Evolutionary conservation across 2,113 vertebrate genomes (phyloP).

Genomic region (Axis porcinus): DNA sequence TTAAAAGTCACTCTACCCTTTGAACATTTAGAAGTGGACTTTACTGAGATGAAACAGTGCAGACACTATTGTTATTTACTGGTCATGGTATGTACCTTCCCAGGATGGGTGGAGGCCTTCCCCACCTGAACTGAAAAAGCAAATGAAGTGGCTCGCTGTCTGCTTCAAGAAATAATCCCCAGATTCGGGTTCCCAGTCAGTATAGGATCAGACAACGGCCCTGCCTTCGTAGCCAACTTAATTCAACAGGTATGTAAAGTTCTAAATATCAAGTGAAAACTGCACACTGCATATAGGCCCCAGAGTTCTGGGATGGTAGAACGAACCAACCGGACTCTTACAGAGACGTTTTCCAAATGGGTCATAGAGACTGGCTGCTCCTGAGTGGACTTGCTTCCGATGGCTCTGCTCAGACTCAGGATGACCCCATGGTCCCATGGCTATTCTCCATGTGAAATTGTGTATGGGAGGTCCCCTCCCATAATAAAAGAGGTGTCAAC

Average conservation of each 20-base stretch:
- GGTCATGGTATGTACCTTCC: background rate
- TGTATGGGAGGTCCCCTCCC: too few relatives aligned
- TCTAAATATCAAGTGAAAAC: background rate
- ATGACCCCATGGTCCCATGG: too few relatives aligned
- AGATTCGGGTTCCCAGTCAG: background rate
- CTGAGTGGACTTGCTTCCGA: too few relatives aligned
- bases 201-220: too few relatives aligned
- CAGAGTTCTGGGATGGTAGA: background rate
- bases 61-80: background rate
- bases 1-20: background rate
- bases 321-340: background rate
- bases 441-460: too few relatives aligned
- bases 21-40: background rate
- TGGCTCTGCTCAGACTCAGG: too few relatives aligned
- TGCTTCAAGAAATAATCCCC: background rate
- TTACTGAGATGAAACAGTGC: background rate
- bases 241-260: background rate
- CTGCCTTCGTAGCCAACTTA: background rate
- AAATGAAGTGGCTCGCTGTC: background rate
- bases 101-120: background rate
- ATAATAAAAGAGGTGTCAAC: too few relatives aligned
- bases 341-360: too few relatives aligned
- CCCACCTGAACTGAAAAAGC: background rate
- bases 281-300: background rate
- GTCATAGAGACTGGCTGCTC: too few relatives aligned